phyloP scores from a whole-genome alignment of 2,113 vertebrate species.

The Tamias sibiricus region DNA sequence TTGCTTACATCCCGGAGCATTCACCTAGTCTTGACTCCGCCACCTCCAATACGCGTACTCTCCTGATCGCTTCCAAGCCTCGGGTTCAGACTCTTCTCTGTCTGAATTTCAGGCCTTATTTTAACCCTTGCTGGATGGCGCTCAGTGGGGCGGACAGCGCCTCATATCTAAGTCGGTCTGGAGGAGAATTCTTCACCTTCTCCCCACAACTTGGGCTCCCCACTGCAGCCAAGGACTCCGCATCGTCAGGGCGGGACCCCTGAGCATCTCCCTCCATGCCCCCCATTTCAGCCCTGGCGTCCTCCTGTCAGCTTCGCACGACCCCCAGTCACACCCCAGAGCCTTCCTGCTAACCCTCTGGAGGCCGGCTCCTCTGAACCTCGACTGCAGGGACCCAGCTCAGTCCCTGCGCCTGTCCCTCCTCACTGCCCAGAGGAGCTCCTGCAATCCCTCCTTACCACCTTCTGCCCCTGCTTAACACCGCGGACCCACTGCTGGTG shows the following conservation, averaged over 20 bases:
- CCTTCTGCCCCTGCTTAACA: not conserved
- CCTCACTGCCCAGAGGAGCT: not conserved
- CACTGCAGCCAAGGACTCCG: not conserved
- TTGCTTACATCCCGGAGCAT: not conserved
- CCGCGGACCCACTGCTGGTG: not conserved
- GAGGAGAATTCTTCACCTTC: not conserved
- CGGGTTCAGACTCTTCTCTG: not conserved
- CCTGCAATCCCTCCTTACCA: not conserved
- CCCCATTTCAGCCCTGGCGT: too few relatives aligned
- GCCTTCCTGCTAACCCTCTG: too few relatives aligned
- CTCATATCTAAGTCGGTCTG: not conserved
- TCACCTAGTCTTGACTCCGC: not conserved
- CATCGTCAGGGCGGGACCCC: not conserved
- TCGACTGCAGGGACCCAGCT: not conserved
- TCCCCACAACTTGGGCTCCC: not conserved
- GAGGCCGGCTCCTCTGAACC: not conserved
- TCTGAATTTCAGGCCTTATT: not conserved
- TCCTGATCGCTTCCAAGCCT: too few relatives aligned
- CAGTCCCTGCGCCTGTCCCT: rapidly evolving
- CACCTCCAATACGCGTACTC: not conserved
- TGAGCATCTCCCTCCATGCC: not conserved
- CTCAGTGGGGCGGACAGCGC: not conserved
- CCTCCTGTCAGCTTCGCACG: not conserved
- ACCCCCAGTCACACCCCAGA: not conserved
- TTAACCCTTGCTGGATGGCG: not conserved